Percentiles rank a stretch among this genome's conserved stretches.
phyloP scores from a whole-genome alignment of 1,140 invertebrate genomes.

The Tyrophagus putrescentiae region DNA sequence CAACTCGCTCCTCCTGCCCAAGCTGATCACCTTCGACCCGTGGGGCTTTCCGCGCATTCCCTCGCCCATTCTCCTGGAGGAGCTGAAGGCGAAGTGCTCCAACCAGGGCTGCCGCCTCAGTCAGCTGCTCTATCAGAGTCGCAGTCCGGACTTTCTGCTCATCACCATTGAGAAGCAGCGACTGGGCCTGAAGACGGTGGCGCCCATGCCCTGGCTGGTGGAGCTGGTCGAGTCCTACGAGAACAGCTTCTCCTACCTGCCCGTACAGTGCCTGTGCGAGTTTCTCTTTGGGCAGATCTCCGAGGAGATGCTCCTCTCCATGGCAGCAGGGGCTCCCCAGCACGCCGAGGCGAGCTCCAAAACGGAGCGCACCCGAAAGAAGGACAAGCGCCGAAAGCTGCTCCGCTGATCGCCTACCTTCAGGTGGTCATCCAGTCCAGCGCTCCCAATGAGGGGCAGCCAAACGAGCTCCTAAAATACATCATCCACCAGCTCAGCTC shows the following conservation, averaged over 20 bases:
- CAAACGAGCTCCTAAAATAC: constrained; percentile 75
- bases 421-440: constrained; percentile 35
- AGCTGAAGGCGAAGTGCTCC: constrained; percentile 48
- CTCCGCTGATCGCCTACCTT: constrained; percentile 62
- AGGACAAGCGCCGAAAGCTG: constrained; percentile 49
- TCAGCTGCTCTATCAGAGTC: constrained; percentile 70
- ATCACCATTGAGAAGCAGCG: constrained; percentile 62
- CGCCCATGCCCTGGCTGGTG: constrained; percentile 91
- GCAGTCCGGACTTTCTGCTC: constrained; percentile 76
- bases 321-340: not conserved
- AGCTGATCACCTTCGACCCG: constrained; percentile 66
- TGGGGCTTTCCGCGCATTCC: constrained; percentile 59
- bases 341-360: not conserved
- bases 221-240: constrained; percentile 83
- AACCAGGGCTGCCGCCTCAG: constrained; percentile 73
- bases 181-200: constrained; percentile 45
- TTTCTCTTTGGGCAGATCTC: constrained; percentile 53
- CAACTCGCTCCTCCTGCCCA: constrained; percentile 67
- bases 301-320: constrained; percentile 34
- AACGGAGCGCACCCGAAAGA: constrained; percentile 29
- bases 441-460: constrained; percentile 40
- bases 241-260: constrained; percentile 64
- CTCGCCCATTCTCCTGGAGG: constrained; percentile 56
- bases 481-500: constrained; percentile 71
- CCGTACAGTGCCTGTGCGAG: constrained; percentile 89